Conservation (phyloP, 2,888 invertebrate species). For the Eubasilissa splendida region DNA sequence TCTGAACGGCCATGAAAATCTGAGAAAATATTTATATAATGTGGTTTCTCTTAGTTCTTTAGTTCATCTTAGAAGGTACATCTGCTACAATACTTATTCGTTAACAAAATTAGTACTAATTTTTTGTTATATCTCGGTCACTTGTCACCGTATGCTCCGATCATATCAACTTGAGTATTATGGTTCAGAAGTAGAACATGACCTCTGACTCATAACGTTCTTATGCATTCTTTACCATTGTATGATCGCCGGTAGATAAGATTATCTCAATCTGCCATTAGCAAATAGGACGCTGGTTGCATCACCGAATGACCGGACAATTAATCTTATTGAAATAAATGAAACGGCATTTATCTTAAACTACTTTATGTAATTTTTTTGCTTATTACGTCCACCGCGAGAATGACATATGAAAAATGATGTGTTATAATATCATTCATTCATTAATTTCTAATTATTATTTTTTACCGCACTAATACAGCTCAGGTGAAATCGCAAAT, state of each 20-base stretch:
- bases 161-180: neutral
- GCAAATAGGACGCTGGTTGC: slow-evolving; percentile 26
- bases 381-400: neutral
- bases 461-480: neutral
- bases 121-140: slow-evolving; percentile 7
- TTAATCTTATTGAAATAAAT: slow-evolving; percentile 7
- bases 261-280: slow-evolving; percentile 29
- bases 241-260: slow-evolving; percentile 16
- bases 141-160: slow-evolving; percentile 10
- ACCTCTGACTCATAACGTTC: slow-evolving; percentile 18
- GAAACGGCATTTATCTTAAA: slow-evolving; percentile 1
- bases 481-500: neutral
- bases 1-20: neutral
- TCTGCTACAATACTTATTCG: neutral
- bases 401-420: slow-evolving; percentile 8
- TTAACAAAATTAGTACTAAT: neutral
- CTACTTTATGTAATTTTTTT: neutral
- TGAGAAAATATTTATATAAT: neutral
- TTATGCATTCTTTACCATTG: slow-evolving; percentile 38
- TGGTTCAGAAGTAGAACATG: slow-evolving; percentile 3
- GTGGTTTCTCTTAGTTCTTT: neutral
- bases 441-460: slow-evolving; percentile 12
- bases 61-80: neutral
- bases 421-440: neutral
- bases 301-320: slow-evolving; percentile 30